Base-by-base conservation (phyloP, 2,888 invertebrate genomes). In the Oscheius sp. region DNA sequence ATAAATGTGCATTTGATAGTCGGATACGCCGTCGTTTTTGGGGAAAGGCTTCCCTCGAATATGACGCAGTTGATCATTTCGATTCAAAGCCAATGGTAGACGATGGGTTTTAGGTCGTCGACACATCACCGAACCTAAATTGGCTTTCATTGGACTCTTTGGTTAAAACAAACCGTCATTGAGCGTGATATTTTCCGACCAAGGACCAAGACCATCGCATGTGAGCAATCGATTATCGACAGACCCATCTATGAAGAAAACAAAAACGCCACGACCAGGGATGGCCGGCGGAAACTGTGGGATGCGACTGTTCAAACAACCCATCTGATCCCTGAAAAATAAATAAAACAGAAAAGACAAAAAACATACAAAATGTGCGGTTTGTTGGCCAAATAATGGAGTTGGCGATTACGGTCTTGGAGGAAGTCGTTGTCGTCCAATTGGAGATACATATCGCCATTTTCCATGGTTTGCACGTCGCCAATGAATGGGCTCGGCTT, bases 161-260 rank as follows among this genome's bases (percentile, higher is more conserved):
- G 6, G 10, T 46, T 46, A 46, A 17, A 31, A 42, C 39, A 2
- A 17, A 66, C 66, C 66, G 45, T 76, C 52, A 42, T 29, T 57
- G n/a, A 48, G 15, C 15, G 45, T n/a, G 42, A 34, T 15, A 37
- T 57, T 78, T 45, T 75, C 78, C 8, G 78, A 77, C 80, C 80
- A 80, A 0, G 80, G 80, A 8, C 72, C 78, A 45, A 80, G 58
- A 12, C 71, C 77, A 34, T 80, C 80, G 31, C 74, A 73, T 12
- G 78, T 80, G 55, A 80, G 45, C 65, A 77, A 76, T 27, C 78
- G 46, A 8, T 70, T 67, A 63, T 80, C 80, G n/a, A 77, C 75
- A 45, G 72, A 70, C 0, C 74, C 75, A 27, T 78, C 74, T n/a
- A 80, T 67, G 69, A 80, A 80, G 69, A 75, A 80, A 1, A 74